Conservation (phyloP, 2,888 invertebrate species). For the Trachelus tabidus region DNA sequence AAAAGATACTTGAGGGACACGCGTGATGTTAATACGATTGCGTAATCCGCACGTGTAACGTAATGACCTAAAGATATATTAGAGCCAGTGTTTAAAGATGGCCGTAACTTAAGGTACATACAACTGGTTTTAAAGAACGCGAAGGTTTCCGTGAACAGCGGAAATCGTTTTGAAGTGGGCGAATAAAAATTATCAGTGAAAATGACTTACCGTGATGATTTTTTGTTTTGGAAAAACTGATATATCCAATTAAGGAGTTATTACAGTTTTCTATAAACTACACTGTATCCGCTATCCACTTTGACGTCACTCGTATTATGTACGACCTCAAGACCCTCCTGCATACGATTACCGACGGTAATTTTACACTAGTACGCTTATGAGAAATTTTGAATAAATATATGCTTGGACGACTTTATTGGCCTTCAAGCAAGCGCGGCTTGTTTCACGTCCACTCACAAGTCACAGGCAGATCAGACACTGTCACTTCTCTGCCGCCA, state of each 20-base stretch:
- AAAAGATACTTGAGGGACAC: too few species aligned
- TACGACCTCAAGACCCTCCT: not conserved
- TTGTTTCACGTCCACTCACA: not conserved
- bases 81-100: too few species aligned
- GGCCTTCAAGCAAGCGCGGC: not conserved
- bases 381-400: not conserved
- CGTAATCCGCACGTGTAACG: not conserved
- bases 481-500: not conserved
- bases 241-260: not conserved
- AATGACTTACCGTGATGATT: not conserved
- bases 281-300: not conserved
- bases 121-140: not conserved
- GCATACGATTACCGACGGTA: not conserved
- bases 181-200: not conserved
- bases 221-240: not conserved
- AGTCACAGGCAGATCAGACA: not conserved
- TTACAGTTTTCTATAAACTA: not conserved
- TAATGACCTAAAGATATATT: not conserved
- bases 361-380: not conserved
- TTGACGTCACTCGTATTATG: not conserved
- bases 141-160: not conserved
- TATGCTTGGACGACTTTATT: not conserved
- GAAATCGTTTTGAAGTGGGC: not conserved
- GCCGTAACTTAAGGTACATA: too few species aligned
- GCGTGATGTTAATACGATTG: not conserved